Base-by-base conservation (phyloP, 2,113 vertebrate genomes). In the Anhinga rufa region DNA sequence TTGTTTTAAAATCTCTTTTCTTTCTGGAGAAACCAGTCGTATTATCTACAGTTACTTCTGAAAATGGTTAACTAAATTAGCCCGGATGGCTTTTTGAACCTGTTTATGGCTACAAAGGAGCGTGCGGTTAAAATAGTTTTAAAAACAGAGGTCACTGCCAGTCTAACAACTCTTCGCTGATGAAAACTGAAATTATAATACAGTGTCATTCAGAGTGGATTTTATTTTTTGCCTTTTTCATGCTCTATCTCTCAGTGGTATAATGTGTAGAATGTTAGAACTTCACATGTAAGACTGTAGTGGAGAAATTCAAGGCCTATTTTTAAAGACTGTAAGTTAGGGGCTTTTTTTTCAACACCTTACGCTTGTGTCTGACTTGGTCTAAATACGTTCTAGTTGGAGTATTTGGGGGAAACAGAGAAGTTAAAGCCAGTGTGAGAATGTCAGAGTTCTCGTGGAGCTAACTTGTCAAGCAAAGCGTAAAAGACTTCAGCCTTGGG, bases 291-390 rank as follows among this genome's bases (percentile, higher is more conserved):
- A 10, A 51, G 44, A 34, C 12, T 6, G 2, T 6, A 65, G 66
- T 7, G 21, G 22, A 24, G 60, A 44, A 32, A 66, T 76, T n/a
- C 36, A 51, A 40, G 34, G 34, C 15, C 14, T 38, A 1, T 3
- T 51, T 84, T 40, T 62, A 36, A 68, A 72, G 54, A 6, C 24
- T n/a, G 1, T 9, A 28, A 14, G 18, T 22, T 55, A 29, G n/a
- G 42, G 42, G 42, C 38, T 10, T 25, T n/a, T 28, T 71, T 57
- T 31, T 13, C n/a, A 22, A 0, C 6, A 2, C 5, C 4, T 68
- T 52, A 2, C 7, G 4, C 34, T 70, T 65, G 17, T 72, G 44
- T 40, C 44, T 69, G 66, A 42, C 34, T 69, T 40, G 26, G 12
- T 84, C 65, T 46, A 28, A 75, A 58, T 26, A 4, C 6, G 1